A percentile compares a stretch with the other conserved stretches of the same genome.
phyloP scores from a whole-genome alignment of 2,113 vertebrate species.

The Prunella himalayana region DNA sequence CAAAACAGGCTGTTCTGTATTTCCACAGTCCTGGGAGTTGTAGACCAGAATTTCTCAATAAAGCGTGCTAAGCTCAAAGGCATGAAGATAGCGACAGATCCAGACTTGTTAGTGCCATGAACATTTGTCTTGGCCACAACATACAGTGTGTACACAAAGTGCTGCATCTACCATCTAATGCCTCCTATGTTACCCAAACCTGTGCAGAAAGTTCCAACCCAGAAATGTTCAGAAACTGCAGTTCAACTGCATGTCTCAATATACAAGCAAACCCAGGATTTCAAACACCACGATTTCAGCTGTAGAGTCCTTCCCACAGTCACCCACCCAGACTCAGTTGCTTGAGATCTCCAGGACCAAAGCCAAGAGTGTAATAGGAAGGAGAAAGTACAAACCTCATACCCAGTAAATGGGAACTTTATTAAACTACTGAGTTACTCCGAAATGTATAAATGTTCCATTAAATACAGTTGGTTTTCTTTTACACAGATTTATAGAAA shows the following conservation, averaged over 20 bases:
- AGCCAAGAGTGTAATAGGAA: background rate
- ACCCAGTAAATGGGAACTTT: slow-evolving; percentile 73
- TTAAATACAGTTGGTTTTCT: slow-evolving; percentile 76
- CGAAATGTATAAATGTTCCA: slow-evolving; percentile 78
- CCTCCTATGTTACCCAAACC: background rate
- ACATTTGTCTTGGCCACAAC: slow-evolving; percentile 39
- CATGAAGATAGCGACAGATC: slow-evolving; percentile 63
- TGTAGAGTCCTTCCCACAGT: background rate
- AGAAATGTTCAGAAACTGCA: background rate
- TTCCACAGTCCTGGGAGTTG: slow-evolving; percentile 26
- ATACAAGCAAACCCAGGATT: background rate
- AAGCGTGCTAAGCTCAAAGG: slow-evolving; percentile 42
- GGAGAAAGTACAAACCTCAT: slow-evolving; percentile 11
- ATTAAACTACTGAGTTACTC: slow-evolving; percentile 73
- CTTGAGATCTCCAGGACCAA: background rate
- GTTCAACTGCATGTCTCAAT: background rate
- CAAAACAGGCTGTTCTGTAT: slow-evolving; percentile 24
- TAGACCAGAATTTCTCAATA: slow-evolving; percentile 56
- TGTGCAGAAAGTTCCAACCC: background rate
- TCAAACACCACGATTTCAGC: background rate
- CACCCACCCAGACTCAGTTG: background rate
- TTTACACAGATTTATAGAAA: slow-evolving; percentile 70
- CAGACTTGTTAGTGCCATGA: slow-evolving; percentile 56
- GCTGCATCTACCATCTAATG: background rate
- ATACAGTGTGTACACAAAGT: background rate